Conservation (phyloP, 2,888 invertebrate species). For the Parapristionchus giblindavisi region DNA sequence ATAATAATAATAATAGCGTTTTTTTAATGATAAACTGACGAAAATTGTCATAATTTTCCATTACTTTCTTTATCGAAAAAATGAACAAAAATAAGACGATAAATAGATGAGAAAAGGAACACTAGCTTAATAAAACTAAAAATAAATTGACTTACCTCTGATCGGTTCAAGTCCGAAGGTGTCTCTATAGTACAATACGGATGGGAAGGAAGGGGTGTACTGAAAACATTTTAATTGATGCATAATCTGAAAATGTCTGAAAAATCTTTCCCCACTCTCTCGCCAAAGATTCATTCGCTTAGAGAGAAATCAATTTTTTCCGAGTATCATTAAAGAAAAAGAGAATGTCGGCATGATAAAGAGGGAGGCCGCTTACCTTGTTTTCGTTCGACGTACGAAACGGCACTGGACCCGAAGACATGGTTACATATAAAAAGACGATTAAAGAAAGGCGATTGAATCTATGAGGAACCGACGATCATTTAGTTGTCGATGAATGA, state of each 20-base stretch:
- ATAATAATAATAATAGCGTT: neutral
- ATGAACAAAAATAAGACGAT: too few species aligned
- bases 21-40: neutral
- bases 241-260: too few species aligned
- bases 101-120: too few species aligned
- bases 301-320: too few species aligned
- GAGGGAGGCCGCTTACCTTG: neutral
- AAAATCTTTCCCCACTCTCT: too few species aligned
- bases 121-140: too few species aligned
- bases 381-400: constrained; percentile 29
- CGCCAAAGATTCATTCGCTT: too few species aligned
- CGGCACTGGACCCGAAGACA: constrained; percentile 25
- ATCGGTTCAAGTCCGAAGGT: constrained; percentile 55
- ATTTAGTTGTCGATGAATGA: neutral
- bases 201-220: constrained; percentile 63
- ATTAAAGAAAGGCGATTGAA: constrained; percentile 7
- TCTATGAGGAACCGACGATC: neutral
- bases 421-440: too few species aligned
- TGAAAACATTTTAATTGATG: too few species aligned
- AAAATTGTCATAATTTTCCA: too few species aligned
- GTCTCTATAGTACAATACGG: constrained; percentile 67
- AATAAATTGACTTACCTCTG: constrained; percentile 11
- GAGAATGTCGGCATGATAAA: neutral
- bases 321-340: neutral
- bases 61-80: too few species aligned